A percentile compares a stretch with the other conserved stretches of the same genome.
Evolutionary conservation across 1,140 invertebrate genomes (phyloP).

Genomic region (Brachionus calyciflorus): DNA sequence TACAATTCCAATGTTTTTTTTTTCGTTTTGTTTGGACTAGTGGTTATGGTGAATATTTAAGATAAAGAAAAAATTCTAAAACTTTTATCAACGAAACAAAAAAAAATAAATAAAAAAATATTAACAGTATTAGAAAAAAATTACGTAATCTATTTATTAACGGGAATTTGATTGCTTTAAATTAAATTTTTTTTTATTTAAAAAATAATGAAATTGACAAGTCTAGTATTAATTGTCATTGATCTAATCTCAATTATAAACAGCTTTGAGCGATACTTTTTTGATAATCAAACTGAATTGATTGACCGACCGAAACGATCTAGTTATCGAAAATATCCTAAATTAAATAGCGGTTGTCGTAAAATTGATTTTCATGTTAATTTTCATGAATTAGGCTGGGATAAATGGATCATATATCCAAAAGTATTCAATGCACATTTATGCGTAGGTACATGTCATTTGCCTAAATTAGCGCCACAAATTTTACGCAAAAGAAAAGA

Average conservation of each 20-base stretch:
- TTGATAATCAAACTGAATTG: background rate
- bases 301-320: background rate
- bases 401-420: conserved; percentile 46
- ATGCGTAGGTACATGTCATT: background rate
- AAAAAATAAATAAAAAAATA: no score
- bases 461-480: background rate
- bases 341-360: background rate
- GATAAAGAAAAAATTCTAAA: no score
- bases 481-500: background rate
- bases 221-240: background rate
- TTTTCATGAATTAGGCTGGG: conserved; percentile 41
- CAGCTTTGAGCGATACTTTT: background rate
- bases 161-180: no score
- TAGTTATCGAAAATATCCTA: background rate
- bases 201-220: background rate
- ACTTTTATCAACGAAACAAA: no score
- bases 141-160: no score
- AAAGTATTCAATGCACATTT: conserved; percentile 44
- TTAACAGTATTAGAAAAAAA: no score
- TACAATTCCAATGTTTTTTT: no score
- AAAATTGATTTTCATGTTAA: conserved; percentile 40
- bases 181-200: no score
- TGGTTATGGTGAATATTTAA: no score
- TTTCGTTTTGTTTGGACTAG: no score
- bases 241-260: background rate